Base-by-base conservation (phyloP, 2,797 vertebrate species). In the Masticophis lateralis region DNA sequence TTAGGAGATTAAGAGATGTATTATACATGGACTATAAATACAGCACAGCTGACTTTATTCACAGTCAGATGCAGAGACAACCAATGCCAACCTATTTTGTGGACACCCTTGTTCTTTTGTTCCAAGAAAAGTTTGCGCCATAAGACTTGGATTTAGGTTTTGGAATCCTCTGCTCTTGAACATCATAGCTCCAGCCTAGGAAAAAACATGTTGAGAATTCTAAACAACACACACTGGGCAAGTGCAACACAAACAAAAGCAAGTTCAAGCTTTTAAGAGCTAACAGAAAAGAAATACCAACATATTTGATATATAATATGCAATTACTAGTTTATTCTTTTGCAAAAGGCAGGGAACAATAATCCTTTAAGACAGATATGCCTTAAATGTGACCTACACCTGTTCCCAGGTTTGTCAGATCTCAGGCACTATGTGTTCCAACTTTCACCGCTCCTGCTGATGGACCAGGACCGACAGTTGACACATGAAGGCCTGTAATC, bases 121-220 rank as follows among this genome's bases (percentile, higher is more conserved):
- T 98, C 99, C 99, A 99, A 97, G 99, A 99, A 98, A 99, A 99
- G 98, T 99, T 99, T 94, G 98, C 98, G 57, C 98, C 99, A 0
- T 99, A 99, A 96, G 99, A 99, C 97, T 99, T 99, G 96, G 98
- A 98, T 97, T 98, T 98, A 92, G 99, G 99, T 98, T 99, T 99
- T 86, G 98, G 98, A 97, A 96, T 98, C 97, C 97, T 99, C 97
- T 97, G 99, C 97, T 99, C 99, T 90, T 99, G 98, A 95, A 99
- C 53, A 1, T 99, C 98, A 88, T 99, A 99, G 98, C 98, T 99
- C 99, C 99, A 99, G 96, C 99, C 99, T 99, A 97, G 92, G 90
- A 95, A 93, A 96, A 96, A 93, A 96, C 92, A 96, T 3, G 95
- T 92, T 0, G 14, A 95, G 56, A 97, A 94, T 95, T 95, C 91